A percentile compares a stretch with the other conserved stretches of the same genome.
Evolutionary conservation across 2,797 vertebrate genomes (phyloP).

Genomic region (Orestias chungarensis): DNA sequence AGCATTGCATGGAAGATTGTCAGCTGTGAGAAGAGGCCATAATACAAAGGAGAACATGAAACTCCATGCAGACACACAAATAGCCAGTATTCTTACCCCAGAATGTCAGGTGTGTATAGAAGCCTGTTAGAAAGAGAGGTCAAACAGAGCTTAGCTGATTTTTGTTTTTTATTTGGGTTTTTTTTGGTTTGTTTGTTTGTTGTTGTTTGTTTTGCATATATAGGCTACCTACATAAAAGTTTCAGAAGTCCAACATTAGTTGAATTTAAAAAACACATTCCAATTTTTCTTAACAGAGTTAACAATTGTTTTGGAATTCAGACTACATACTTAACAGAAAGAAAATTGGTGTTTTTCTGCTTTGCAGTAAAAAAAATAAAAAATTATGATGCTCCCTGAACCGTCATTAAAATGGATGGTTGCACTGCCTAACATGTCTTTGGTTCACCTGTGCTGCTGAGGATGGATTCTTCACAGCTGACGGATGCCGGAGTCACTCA

Average conservation of each 20-base stretch:
- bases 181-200: too few species aligned
- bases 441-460: not conserved
- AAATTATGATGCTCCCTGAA: not conserved
- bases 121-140: not conserved
- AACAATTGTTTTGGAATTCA: not conserved
- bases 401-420: not conserved
- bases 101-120: not conserved
- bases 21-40: too few species aligned
- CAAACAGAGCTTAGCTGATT: too few species aligned
- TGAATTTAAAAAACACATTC: not conserved
- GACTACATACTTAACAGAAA: not conserved
- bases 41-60: too few species aligned
- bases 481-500: constrained; percentile 9
- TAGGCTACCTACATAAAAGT: not conserved
- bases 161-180: too few species aligned
- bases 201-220: too few species aligned
- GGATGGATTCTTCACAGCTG: constrained; percentile 5
- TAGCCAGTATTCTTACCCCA: too few species aligned
- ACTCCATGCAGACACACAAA: too few species aligned
- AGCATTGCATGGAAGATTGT: too few species aligned
- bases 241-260: not conserved
- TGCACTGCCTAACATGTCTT: not conserved
- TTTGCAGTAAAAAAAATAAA: not conserved
- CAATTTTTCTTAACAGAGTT: not conserved
- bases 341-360: not conserved